Base-by-base conservation (phyloP, 2,888 invertebrate species). In the Nymphalis urticae region DNA sequence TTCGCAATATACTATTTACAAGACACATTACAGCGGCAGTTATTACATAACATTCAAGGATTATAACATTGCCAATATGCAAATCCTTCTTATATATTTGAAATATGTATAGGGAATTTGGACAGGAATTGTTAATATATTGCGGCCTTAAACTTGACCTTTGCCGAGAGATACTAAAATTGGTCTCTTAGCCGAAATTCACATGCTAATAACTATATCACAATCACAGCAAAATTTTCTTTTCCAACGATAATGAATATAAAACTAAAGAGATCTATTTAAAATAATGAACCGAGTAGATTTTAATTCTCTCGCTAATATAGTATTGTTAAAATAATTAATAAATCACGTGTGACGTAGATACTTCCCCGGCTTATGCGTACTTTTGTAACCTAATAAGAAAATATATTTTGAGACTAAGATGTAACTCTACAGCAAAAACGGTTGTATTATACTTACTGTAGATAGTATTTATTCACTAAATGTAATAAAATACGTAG, bases 141-240 rank as follows among this genome's bases (percentile, higher is more conserved):
- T 47, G 72, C 76, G 79, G 75, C 83, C 85, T 76, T 88, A 87
- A 90, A 89, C 90, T 91, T 90, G 89, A 90, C 89, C 91, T 90
- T 86, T 80, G 58, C 74, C 71, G 75, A 79, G 79, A 78, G 77
- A 74, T 76, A 76, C 75, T 77, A 75, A 82, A 83, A 81, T 79
- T 80, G 76, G 79, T 77, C 80, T 79, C 78, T 77, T 80, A 81
- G 76, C 75, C 74, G 75, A 73, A 80, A 85, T 84, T 86, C 87
- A 85, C 88, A 88, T 85, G 86, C 54, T 53, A 72, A 66, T 47
- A 48, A 66, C 16, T 54, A 32, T 27, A n/a, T 24, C 82, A 77
- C 78, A 61, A 66, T 66, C 48, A 64, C 48, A 17, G 21, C 10
- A 42, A 71, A 68, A 51, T 69, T 9, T 32, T 16, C 62, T 21